Base-by-base conservation (phyloP, 1,140 invertebrate species). In the Eurosta solidaginis region DNA sequence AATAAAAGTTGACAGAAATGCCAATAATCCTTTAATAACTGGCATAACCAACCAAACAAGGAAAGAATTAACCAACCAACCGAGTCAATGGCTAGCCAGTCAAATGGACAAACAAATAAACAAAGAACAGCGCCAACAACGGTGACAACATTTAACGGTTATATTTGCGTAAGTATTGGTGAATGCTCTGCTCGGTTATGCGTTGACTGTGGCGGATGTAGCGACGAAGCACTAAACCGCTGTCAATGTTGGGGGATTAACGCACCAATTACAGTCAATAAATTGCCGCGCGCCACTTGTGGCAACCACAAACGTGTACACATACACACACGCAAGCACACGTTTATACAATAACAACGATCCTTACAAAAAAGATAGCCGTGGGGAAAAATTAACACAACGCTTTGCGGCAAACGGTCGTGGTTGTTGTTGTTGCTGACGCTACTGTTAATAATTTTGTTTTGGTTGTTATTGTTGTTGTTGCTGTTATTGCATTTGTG, bases 241-340 rank as follows among this genome's bases (percentile, higher is more conserved):
- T 85, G 83, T 85, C 83, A 85, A 85, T 85, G 83, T 68, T 68
- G 85, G 83, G 83, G 84, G 83, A 85, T 85, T 85, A 85, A 85
- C 83, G 82, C 83, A 85, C 85, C 83, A 85, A 85, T 85, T 85
- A 85, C 82, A 49, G 73, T 75, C 45, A 75, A 75, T 75, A 75
- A 75, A 75, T 68, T 68, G 59, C 59, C 33, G 59, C 59, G 59
- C 40, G 59, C 59, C 59, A 68, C 59, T 42, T 47, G 17, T 40
- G 42, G 68, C 27, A 47, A 27, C 29, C 45, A 17, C 25, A 74
- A 14, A 27, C 29, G 7, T 17, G 22, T 14, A 25, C 33, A 33
- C 47, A 73, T n/a, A 36, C 74, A 52, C 36, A 20, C 74, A 25
- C 25, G 17, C 29, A 20, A 20, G 20, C 47, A 50, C 50, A 1